Base-by-base conservation (phyloP, 2,888 invertebrate genomes). In the Poecilus cupreus region DNA sequence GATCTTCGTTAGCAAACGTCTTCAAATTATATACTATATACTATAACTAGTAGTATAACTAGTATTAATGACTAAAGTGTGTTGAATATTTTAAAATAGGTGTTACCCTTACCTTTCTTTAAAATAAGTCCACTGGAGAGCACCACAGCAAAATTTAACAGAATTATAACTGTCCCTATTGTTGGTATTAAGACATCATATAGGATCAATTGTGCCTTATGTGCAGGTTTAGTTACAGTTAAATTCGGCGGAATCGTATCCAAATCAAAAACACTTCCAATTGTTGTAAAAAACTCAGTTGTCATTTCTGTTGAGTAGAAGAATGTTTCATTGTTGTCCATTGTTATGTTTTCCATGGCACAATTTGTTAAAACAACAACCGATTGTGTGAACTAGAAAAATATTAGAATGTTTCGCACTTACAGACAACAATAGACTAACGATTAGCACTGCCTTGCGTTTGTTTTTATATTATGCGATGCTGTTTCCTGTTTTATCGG, bases 111-210 rank as follows among this genome's bases (percentile, higher is more conserved):
- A 93, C 93, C 92, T 90, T 91, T 92, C 86, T 89, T 92, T 24
- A 93, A 88, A 84, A 93, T 91, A 1, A 93, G 88, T 76, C 93
- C 93, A 87, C 93, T 93, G n/a, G 93, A 93, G 79, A 93, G 88
- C 11, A 93, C 92, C n/a, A 93, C 93, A 4, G 91, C 90, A 32
- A 92, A 86, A 87, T 94, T 94, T 81, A 92, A 89, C 22, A 92
- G 83, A 75, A 93, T 91, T 54, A 93, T 92, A 13, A 93, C 84
- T 1, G 89, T 87, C 4, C 92, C 93, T 60, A 93, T 86, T 11
- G 91, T 84, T 79, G 92, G 93, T 24, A 92, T 92, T 37, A 92
- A 88, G 57, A 90, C 88, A 85, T 90, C 91, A 85, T 92, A 93
- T 37, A 91, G 85, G 81, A 89, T 85, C 82, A 91, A 86, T 83